Evolutionary conservation across 2,888 invertebrate species (phyloP).

Genomic region (Rosalia funebris): DNA sequence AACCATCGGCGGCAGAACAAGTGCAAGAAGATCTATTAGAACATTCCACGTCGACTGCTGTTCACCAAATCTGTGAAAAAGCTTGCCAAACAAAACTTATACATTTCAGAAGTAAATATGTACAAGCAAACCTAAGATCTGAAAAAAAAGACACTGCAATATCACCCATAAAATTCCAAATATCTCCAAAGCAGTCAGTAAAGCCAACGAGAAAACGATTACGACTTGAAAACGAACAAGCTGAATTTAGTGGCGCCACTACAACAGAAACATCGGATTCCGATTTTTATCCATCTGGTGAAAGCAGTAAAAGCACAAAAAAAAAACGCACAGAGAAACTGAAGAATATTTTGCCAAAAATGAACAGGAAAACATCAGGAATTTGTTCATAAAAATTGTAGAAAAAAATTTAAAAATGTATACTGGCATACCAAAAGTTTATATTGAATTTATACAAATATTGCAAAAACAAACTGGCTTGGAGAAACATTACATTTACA

Average conservation of each 20-base stretch:
- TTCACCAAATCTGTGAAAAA: slow-evolving; percentile 4
- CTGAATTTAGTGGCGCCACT: background rate
- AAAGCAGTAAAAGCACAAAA: too few relatives aligned
- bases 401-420: too few relatives aligned
- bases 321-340: too few relatives aligned
- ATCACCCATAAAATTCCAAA: slow-evolving; percentile 1
- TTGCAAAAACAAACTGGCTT: too few relatives aligned
- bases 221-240: slow-evolving; percentile 3
- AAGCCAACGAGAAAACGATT: background rate
- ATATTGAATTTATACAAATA: too few relatives aligned
- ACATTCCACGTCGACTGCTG: background rate
- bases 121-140: background rate
- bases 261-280: slow-evolving; percentile 4
- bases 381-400: too few relatives aligned
- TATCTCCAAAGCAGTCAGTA: background rate
- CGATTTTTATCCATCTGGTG: too few relatives aligned
- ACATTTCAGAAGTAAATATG: slow-evolving; percentile 9
- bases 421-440: too few relatives aligned
- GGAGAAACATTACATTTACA: too few relatives aligned
- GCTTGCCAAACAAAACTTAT: slow-evolving; percentile 6
- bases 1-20: background rate
- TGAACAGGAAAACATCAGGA: too few relatives aligned
- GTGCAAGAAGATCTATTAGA: slow-evolving; percentile 4
- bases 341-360: too few relatives aligned
- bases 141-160: background rate